These are phyloP conservation scores for Tribolium freemani DNA, from an alignment of 2,888 invertebrate species.

Conservation along the genomic window DNA sequence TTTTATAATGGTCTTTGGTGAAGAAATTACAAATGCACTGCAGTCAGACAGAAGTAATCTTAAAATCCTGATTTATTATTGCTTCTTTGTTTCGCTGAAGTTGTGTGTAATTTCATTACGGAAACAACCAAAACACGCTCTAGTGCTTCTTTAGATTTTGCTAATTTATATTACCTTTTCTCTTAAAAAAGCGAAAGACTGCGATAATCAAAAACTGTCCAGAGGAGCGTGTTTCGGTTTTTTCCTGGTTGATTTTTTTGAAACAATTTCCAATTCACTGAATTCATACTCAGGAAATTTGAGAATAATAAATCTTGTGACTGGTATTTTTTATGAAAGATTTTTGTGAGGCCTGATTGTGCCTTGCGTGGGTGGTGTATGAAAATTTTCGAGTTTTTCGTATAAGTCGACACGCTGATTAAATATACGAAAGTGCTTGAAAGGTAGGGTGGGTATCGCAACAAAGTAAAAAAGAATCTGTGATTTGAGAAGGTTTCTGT, in stretches of 20 bases:
- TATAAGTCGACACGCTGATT: constrained; percentile 34
- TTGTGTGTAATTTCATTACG: constrained; percentile 11
- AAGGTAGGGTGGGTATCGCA: constrained; percentile 48
- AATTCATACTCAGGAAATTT: constrained; percentile 63
- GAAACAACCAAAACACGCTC: constrained; percentile 7
- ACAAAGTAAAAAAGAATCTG: constrained; percentile 66
- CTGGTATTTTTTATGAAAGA: constrained; percentile 63
- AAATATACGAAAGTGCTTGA: constrained; percentile 43
- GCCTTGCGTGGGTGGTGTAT: constrained; percentile 64
- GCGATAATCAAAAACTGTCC: constrained; percentile 37
- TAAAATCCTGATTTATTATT: not conserved
- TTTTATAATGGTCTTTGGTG: constrained; percentile 40
- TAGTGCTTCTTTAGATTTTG: not conserved
- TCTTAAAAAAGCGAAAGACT: constrained; percentile 1
- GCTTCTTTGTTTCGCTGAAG: constrained; percentile 9
- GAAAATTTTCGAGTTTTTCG: constrained; percentile 43
- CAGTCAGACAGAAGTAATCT: not conserved
- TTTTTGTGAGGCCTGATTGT: constrained; percentile 64
- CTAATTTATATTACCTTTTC: not conserved
- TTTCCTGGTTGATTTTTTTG: constrained; percentile 22
- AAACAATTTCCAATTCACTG: constrained; percentile 41
- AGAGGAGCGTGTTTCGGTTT: constrained; percentile 13
- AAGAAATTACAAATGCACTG: constrained; percentile 6
- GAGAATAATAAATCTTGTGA: constrained; percentile 60
- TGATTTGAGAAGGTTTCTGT: constrained; percentile 69